Conservation (phyloP, 2,888 invertebrate species). For the Brenthis hecate region DNA sequence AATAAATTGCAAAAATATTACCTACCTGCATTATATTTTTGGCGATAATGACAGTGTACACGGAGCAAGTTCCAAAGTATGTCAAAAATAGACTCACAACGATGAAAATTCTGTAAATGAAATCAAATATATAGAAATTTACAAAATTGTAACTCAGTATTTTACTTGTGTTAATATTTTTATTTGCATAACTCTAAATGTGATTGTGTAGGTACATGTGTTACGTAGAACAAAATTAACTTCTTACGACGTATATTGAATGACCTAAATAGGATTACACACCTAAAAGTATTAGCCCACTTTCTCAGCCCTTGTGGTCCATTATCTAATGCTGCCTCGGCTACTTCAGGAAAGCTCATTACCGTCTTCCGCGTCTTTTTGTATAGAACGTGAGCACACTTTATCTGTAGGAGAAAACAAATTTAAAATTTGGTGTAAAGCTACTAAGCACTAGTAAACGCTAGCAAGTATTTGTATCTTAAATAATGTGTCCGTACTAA, state of each 20-base stretch:
- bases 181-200: too few relatives aligned
- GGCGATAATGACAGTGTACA: constrained; percentile 96
- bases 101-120: constrained; percentile 84
- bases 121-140: constrained; percentile 35
- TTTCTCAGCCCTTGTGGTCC: constrained; percentile 87
- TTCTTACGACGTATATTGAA: too few relatives aligned
- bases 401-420: constrained; percentile 80
- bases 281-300: constrained; percentile 86
- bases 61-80: constrained; percentile 98
- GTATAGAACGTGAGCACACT: constrained; percentile 91
- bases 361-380: constrained; percentile 85
- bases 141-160: too few relatives aligned
- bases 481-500: background rate
- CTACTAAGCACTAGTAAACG: background rate
- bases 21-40: constrained; percentile 89
- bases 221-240: too few relatives aligned
- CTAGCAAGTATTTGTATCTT: background rate
- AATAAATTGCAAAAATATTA: constrained; percentile 12
- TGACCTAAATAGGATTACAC: constrained; percentile 32
- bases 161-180: too few relatives aligned
- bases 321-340: constrained; percentile 89
- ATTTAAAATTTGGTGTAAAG: background rate
- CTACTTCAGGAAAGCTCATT: constrained; percentile 94
- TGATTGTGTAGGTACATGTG: too few relatives aligned
- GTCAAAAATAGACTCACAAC: constrained; percentile 92